Evolutionary conservation across 2,888 invertebrate species (phyloP), one percentile per base, ranked within the genome.

Genomic region (Thera britannica): DNA sequence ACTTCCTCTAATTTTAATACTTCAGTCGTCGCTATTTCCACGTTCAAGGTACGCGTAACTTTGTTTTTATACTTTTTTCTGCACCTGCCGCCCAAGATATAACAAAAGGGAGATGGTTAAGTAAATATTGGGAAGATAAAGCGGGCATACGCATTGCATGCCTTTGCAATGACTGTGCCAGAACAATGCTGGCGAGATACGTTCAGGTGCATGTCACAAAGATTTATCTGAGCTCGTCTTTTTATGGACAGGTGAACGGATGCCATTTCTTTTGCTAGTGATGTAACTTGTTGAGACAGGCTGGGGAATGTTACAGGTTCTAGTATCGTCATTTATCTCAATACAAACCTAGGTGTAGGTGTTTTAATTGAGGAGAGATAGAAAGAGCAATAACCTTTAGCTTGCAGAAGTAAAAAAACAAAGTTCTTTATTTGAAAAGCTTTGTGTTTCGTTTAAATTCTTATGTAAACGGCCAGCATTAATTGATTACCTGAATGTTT

Each of bases 181-280:
- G 86, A 89, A 91, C 90, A 91, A 91, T 90, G 84, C 85, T 84
- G 79, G 78, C 79, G 81, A 67, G 58, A 54, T 82, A 78, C 79
- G 77, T 80, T 84, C 88, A 90, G 89, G 89, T 90, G 90, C 76
- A 78, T 75, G 79, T 82, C 81, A 78, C 84, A 82, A 77, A 67
- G 68, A 70, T 70, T 59, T 67, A 61, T 67, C 61, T 65, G 58
- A 67, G 66, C 62, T 65, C 41, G 49, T 57, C 48, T 62, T 65
- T 70, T 68, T 66, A 58, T 70, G 61, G 63, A 68, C 82, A 83
- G 79, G 78, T 82, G 81, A 48, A 49, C 58, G 61, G 58, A 60
- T 54, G 62, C 34, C 23, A 34, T 62, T 67, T 63, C 62, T 58
- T 59, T 58, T 57, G 23, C 56, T 41, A 8, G 58, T 69, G 58